phyloP scores from a whole-genome alignment of 37 sponge, comb jelly and placozoan species.

The Mnemiopsis leidyi region DNA sequence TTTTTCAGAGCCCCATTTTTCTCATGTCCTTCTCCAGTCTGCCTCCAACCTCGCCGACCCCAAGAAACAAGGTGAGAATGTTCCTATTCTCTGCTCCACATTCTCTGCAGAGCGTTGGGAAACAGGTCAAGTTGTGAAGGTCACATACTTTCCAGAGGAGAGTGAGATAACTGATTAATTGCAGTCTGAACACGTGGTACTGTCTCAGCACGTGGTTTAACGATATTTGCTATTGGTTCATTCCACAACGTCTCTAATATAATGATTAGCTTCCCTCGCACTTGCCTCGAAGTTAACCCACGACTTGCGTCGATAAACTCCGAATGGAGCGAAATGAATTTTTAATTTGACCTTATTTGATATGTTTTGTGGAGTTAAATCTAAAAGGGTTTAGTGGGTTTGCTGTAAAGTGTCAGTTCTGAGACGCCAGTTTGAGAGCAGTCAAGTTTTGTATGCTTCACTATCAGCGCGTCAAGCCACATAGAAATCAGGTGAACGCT shows the following conservation, averaged over 20 bases:
- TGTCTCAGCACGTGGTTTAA: no score
- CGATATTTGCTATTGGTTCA: not conserved
- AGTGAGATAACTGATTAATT: not conserved
- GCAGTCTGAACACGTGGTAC: not conserved
- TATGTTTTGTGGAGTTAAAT: not conserved
- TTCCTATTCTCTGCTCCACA: no score
- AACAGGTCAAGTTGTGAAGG: no score
- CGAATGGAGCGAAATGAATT: not conserved
- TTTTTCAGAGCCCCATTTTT: not conserved
- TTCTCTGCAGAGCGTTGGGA: no score
- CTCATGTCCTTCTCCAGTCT: not conserved
- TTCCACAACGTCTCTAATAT: not conserved
- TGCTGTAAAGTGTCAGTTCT: not conserved
- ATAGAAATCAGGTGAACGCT: constrained; percentile 5
- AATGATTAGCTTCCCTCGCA: not conserved
- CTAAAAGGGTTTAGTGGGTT: not conserved
- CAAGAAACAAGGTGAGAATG: not conserved
- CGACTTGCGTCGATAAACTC: not conserved
- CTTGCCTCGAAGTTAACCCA: not conserved
- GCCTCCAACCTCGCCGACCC: not conserved
- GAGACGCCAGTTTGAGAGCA: not conserved
- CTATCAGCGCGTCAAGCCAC: constrained; percentile 10
- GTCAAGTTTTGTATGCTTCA: not conserved
- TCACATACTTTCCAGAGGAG: not conserved
- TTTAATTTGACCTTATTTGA: not conserved